phyloP scores from a whole-genome alignment of 1,140 invertebrate genomes.

The Pseudomyrmex sp. region DNA sequence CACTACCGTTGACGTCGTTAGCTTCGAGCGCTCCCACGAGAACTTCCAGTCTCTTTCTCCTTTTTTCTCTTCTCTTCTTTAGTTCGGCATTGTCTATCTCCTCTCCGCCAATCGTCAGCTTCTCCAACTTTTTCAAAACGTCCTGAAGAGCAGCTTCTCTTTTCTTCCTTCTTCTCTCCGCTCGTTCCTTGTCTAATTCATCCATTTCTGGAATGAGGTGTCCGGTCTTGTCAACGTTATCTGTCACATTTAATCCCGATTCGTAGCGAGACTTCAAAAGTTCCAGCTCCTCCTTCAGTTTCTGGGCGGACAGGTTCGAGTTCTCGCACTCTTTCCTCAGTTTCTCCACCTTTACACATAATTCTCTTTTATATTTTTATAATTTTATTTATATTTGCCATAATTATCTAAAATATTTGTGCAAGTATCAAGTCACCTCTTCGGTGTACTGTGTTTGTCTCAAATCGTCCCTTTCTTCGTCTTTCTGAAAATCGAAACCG shows the following conservation, averaged over 20 bases:
- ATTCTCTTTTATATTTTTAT: constrained; percentile 12
- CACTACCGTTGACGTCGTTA: constrained; percentile 80
- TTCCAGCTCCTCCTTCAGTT: constrained; percentile 79
- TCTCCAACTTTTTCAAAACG: constrained; percentile 80
- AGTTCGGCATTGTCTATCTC: constrained; percentile 79
- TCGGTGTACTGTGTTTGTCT: constrained; percentile 61
- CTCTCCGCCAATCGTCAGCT: constrained; percentile 83
- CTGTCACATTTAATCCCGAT: constrained; percentile 7
- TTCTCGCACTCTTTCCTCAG: constrained; percentile 79
- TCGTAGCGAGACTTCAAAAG: constrained; percentile 76
- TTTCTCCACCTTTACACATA: constrained; percentile 68
- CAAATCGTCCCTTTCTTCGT: constrained; percentile 47
- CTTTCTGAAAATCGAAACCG: constrained; percentile 28
- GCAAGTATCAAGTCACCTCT: constrained; percentile 58
- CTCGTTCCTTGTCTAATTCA: constrained; percentile 72
- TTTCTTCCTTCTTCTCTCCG: constrained; percentile 78
- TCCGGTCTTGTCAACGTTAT: not conserved
- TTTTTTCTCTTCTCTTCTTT: constrained; percentile 78
- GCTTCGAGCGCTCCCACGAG: constrained; percentile 80
- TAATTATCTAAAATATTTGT: constrained; percentile 15
- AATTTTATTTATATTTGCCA: not conserved
- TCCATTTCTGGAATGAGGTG: not conserved
- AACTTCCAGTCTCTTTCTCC: constrained; percentile 80
- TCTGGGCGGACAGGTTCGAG: constrained; percentile 79
- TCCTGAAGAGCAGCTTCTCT: constrained; percentile 81